A percentile compares a stretch with the other conserved stretches of the same genome.
Evolutionary conservation across 1,140 invertebrate genomes (phyloP).

Genomic region (Vanessa tameamea): DNA sequence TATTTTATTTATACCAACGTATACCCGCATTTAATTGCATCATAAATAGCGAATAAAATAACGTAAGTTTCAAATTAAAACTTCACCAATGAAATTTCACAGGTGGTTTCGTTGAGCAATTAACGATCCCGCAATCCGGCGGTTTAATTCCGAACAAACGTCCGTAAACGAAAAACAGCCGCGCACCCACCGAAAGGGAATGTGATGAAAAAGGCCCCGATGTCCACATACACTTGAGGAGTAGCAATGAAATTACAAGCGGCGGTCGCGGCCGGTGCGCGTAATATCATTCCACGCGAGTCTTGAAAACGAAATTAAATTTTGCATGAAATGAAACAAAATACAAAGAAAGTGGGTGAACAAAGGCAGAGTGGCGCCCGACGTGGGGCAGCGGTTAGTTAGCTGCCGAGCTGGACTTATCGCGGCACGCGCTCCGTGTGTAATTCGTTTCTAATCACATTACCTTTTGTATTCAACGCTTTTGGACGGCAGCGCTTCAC

Average conservation of each 20-base stretch:
- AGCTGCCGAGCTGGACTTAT: slow-evolving; percentile 58
- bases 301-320: slow-evolving; percentile 81
- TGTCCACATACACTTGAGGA: slow-evolving; percentile 78
- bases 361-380: slow-evolving; percentile 68
- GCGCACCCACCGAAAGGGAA: slow-evolving; percentile 72
- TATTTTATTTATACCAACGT: slow-evolving; percentile 24
- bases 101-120: slow-evolving; percentile 72
- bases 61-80: slow-evolving; percentile 58
- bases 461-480: slow-evolving; percentile 66
- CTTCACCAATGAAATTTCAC: slow-evolving; percentile 68
- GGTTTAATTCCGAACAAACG: slow-evolving; percentile 73
- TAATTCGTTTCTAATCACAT: slow-evolving; percentile 78
- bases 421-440: slow-evolving; percentile 49
- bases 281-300: slow-evolving; percentile 79
- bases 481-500: slow-evolving; percentile 42
- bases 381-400: slow-evolving; percentile 68
- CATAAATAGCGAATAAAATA: slow-evolving; percentile 52
- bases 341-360: slow-evolving; percentile 77
- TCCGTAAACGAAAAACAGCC: slow-evolving; percentile 70
- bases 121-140: slow-evolving; percentile 72
- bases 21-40: slow-evolving; percentile 46
- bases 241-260: slow-evolving; percentile 73
- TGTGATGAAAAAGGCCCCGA: slow-evolving; percentile 76
- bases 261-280: slow-evolving; percentile 60
- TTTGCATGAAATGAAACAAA: slow-evolving; percentile 80